Evolutionary conservation across 2,113 vertebrate genomes (phyloP), one percentile per base, ranked within the genome.

Genomic region (Leptocoma aspasia): DNA sequence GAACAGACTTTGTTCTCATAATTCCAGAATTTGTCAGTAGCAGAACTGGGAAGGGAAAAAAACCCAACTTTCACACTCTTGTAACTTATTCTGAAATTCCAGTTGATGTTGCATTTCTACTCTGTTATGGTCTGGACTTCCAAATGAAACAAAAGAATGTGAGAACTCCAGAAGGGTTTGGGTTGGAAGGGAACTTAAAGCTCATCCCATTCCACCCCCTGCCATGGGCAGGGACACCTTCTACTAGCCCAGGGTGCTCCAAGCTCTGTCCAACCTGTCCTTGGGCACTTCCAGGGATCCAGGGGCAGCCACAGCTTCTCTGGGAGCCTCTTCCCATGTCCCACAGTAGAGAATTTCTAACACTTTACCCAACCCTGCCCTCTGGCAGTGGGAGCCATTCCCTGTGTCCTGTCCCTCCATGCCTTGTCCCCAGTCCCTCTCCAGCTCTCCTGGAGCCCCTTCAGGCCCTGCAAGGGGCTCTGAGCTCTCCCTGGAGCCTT

Each of bases 401-500:
- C 13, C 22, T 22, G 13, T 33, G 44, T 66, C 19, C 53, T 66
- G 28, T 26, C 33, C 4, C 44, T 45, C n/a, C 77, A 52, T 7
- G 1, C 14, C 23, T 65, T 65, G 22, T 39, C 11, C 22, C n/a
- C 4, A 28, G 52, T 39, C 49, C 57, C 50, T 72, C 57, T 64
- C 11, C 76, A 56, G 41, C 66, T 56, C 39, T 68, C 20, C 26
- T 68, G 70, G 30, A 89, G 20, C 16, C 24, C 24, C 30, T 82
- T 9, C 0, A 53, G 39, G 28, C 5, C 6, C 13, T 47, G 61
- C 0, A 0, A 41, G 20, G 15, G 9, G 13, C 52, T 82, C 61
- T 75, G 61, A 47, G 39, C 0, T 47, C 17, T 61, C 20, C 24
- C 21, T 61, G 61, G n/a, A 54, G 0, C 39, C 13, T 60, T 41